A percentile compares a stretch with the other conserved stretches of the same genome.
Conservation (phyloP, 2,797 vertebrate species). For the Hydrolagus colliei region DNA sequence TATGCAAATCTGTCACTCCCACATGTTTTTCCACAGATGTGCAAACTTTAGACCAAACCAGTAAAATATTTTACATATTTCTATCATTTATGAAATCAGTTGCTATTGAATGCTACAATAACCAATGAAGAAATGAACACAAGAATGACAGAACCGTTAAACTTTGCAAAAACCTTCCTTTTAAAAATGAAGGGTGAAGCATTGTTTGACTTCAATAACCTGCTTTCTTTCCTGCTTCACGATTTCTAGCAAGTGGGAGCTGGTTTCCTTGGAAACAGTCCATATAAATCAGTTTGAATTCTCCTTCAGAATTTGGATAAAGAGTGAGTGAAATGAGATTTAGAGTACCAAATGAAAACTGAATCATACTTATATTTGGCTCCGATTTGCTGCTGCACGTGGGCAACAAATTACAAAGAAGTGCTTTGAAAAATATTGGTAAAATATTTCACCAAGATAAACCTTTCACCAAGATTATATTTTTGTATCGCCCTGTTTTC, state of each 20-base stretch:
- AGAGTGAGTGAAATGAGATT: not conserved
- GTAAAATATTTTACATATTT: not conserved
- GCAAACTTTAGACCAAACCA: not conserved
- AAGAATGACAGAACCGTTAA: not conserved
- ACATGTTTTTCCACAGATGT: not conserved
- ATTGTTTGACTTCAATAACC: slow-evolving; percentile 4
- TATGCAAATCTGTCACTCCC: not conserved
- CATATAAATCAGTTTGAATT: not conserved
- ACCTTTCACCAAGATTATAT: no score
- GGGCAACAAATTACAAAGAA: no score
- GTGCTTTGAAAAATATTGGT: no score
- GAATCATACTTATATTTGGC: no score
- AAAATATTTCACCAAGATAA: no score
- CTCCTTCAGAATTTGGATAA: not conserved
- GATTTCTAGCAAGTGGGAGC: not conserved
- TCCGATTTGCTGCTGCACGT: no score
- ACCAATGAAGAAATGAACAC: not conserved
- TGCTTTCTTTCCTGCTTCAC: not conserved
- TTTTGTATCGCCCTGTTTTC: no score
- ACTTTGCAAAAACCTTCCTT: not conserved
- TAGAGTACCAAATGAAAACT: no score
- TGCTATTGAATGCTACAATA: not conserved
- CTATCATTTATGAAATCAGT: not conserved
- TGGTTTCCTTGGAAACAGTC: not conserved
- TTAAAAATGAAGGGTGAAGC: not conserved